A percentile compares a stretch with the other conserved stretches of the same genome.
phyloP scores from a whole-genome alignment of 2,113 vertebrate genomes.

The Podocnemis expansa region DNA sequence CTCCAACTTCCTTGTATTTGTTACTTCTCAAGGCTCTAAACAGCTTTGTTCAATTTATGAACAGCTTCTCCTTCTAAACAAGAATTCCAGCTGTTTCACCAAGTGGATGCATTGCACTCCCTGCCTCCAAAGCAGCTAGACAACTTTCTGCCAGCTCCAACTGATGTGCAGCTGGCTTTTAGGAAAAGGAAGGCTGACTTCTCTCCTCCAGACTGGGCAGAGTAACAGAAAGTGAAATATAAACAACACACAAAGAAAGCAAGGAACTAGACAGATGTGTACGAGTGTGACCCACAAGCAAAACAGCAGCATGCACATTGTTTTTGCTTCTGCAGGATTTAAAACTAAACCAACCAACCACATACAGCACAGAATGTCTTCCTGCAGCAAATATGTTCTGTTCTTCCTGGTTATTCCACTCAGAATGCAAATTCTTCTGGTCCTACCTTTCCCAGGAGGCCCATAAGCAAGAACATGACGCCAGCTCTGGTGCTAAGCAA shows the following conservation, averaged over 20 bases:
- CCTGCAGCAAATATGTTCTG: background rate
- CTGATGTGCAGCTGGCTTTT: background rate
- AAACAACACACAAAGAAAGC: background rate
- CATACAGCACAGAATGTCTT: background rate
- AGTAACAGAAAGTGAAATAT: background rate
- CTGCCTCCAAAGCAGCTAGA: background rate
- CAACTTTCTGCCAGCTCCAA: background rate
- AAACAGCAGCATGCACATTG: background rate
- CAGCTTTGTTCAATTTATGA: background rate
- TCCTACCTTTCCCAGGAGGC: background rate
- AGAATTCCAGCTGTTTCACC: background rate
- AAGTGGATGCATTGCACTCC: background rate
- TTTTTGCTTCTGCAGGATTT: background rate
- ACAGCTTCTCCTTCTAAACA: accelerated
- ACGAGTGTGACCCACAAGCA: background rate
- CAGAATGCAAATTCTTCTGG: background rate
- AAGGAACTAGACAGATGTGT: background rate
- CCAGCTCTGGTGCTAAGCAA: background rate
- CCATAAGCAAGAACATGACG: background rate
- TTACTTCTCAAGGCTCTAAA: background rate
- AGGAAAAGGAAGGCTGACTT: background rate
- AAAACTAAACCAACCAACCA: background rate
- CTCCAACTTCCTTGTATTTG: accelerated
- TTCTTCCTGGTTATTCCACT: background rate
- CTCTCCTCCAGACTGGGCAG: background rate